Evolutionary conservation across 2,888 invertebrate species (phyloP).

Genomic region (Cloeon dipterum): DNA sequence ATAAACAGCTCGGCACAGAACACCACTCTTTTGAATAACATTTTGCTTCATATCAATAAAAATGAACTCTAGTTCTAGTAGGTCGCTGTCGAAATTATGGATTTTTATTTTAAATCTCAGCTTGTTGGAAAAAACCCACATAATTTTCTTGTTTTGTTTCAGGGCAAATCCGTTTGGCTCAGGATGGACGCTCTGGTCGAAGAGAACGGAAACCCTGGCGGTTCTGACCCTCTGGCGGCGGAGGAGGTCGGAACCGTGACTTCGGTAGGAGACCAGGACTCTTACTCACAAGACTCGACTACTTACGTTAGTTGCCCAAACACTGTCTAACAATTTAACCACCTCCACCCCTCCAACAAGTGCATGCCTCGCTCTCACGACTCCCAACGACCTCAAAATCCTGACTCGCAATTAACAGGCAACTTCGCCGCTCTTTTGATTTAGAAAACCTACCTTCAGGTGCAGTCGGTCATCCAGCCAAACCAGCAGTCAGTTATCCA

Average conservation of each 20-base stretch:
- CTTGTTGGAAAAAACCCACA: constrained; percentile 12
- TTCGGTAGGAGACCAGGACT: constrained; percentile 30
- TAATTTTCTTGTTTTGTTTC: constrained; percentile 30
- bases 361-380: background rate
- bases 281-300: too few relatives aligned
- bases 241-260: constrained; percentile 27
- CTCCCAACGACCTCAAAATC: constrained; percentile 2
- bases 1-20: too few relatives aligned
- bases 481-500: constrained; percentile 92
- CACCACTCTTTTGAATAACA: too few relatives aligned
- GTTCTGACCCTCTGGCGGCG: constrained; percentile 24
- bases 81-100: too few relatives aligned
- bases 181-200: constrained; percentile 79
- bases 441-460: constrained; percentile 37
- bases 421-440: constrained; percentile 8
- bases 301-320: too few relatives aligned
- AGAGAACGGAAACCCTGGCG: constrained; percentile 43
- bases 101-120: too few relatives aligned
- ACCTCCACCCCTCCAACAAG: too few relatives aligned
- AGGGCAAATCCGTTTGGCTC: constrained; percentile 37
- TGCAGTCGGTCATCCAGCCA: constrained; percentile 88
- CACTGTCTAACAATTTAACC: too few relatives aligned
- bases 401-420: too few relatives aligned
- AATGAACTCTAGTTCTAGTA: too few relatives aligned
- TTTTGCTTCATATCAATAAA: too few relatives aligned